A percentile compares a stretch with the other conserved stretches of the same genome.
These are phyloP conservation scores for Pammene aurita DNA, from an alignment of 2,888 invertebrate species.

Conservation along the genomic window DNA sequence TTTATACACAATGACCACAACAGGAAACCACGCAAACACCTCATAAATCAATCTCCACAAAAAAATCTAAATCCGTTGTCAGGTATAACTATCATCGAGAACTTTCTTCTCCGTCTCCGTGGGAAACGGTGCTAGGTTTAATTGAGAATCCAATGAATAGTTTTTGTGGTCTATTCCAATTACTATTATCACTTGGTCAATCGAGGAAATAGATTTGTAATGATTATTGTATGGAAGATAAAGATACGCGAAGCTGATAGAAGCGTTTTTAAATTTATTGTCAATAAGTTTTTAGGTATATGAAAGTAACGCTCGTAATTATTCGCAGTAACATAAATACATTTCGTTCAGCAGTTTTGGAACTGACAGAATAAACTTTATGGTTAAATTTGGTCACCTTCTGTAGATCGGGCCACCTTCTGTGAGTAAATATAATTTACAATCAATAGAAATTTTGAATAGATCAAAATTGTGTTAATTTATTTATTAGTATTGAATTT, in stretches of 20 bases:
- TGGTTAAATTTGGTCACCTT: too few species aligned
- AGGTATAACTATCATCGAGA: slow-evolving; percentile 14
- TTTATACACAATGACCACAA: neutral
- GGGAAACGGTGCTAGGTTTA: slow-evolving; percentile 23
- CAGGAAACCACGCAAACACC: slow-evolving; percentile 7
- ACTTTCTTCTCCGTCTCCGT: slow-evolving; percentile 29
- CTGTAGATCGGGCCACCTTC: too few species aligned
- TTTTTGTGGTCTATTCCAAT: slow-evolving; percentile 35
- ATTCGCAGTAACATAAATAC: too few species aligned
- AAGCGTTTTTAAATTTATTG: neutral
- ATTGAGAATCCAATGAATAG: slow-evolving; percentile 29
- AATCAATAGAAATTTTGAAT: too few species aligned
- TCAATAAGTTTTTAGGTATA: too few species aligned
- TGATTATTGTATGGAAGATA: slow-evolving; percentile 25
- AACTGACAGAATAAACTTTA: too few species aligned
- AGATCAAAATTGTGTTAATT: too few species aligned
- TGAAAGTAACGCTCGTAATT: too few species aligned
- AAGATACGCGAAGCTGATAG: slow-evolving; percentile 21
- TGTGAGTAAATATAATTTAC: too few species aligned
- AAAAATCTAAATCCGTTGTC: too few species aligned
- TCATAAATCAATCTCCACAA: neutral
- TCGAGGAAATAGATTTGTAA: slow-evolving; percentile 35
- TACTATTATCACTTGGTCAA: slow-evolving; percentile 33
- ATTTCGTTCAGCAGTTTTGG: too few species aligned
- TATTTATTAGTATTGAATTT: too few species aligned